Percentiles rank a stretch among this genome's conserved stretches.
These are phyloP conservation scores for Antechinus flavipes DNA, from an alignment of 2,113 vertebrate species.

Conservation along the genomic window DNA sequence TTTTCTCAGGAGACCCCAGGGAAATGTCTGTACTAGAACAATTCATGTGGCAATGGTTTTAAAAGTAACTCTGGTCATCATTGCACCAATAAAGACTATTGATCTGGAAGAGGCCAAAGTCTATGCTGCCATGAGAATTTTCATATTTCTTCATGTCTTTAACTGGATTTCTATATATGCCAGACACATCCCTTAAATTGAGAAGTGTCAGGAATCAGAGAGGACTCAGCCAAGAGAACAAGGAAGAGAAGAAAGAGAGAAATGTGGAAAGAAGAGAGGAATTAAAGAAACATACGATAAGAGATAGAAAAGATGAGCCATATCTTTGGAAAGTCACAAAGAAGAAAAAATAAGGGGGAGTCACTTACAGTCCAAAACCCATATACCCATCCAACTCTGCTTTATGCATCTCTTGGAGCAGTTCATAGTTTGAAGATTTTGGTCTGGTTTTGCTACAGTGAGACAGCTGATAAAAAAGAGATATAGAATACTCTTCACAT, in stretches of 20 bases:
- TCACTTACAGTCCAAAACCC: slow-evolving; percentile 75
- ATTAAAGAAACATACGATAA: background rate
- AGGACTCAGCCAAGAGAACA: background rate
- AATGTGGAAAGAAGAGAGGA: background rate
- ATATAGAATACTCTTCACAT: background rate
- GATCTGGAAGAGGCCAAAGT: slow-evolving; percentile 78
- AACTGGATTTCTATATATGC: slow-evolving; percentile 68
- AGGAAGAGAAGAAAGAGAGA: background rate
- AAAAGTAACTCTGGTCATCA: rapidly evolving
- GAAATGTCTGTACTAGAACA: slow-evolving; percentile 57
- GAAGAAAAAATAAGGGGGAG: background rate
- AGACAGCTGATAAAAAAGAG: slow-evolving; percentile 52
- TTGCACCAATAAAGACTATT: slow-evolving; percentile 80
- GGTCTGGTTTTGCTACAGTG: background rate
- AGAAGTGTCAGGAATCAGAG: slow-evolving; percentile 26
- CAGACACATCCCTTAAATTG: slow-evolving; percentile 74
- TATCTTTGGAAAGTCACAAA: background rate
- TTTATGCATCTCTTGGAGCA: slow-evolving; percentile 57
- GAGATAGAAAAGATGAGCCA: background rate
- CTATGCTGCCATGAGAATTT: slow-evolving; percentile 32
- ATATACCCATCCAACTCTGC: slow-evolving; percentile 56
- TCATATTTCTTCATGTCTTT: slow-evolving; percentile 55
- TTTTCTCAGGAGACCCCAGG: background rate
- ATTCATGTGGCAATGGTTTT: slow-evolving; percentile 39
- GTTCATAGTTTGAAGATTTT: slow-evolving; percentile 26